Evolutionary conservation across 1,140 invertebrate species (phyloP).

Genomic region (Anastatus disparis): DNA sequence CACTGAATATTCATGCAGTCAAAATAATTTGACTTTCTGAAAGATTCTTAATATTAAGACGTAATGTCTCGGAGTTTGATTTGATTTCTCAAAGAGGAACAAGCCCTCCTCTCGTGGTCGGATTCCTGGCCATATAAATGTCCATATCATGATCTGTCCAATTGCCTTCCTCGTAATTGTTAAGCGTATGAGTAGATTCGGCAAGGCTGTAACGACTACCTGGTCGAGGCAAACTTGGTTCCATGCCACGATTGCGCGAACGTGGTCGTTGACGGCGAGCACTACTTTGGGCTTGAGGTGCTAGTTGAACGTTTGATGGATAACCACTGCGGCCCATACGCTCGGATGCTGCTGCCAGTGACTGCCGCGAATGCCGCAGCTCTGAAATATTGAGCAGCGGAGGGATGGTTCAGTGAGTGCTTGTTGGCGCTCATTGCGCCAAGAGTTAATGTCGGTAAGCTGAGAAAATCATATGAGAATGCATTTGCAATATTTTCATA

Average conservation of each 20-base stretch:
- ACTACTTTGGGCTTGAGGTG: slow-evolving; percentile 67
- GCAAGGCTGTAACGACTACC: slow-evolving; percentile 76
- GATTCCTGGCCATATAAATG: slow-evolving; percentile 92
- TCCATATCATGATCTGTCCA: slow-evolving; percentile 97
- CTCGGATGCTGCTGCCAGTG: slow-evolving; percentile 81
- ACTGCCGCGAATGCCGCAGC: slow-evolving; percentile 83
- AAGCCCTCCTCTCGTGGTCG: slow-evolving; percentile 83
- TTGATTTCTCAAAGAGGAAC: slow-evolving; percentile 81
- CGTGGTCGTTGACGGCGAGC: slow-evolving; percentile 73
- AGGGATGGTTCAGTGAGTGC: no score
- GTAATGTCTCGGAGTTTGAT: no score
- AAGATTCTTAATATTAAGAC: no score
- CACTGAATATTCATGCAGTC: no score
- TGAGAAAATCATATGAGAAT: no score
- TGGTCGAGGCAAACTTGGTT: slow-evolving; percentile 67
- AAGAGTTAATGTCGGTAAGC: no score
- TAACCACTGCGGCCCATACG: slow-evolving; percentile 78
- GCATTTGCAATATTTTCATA: no score
- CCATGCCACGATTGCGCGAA: slow-evolving; percentile 66
- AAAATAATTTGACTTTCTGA: no score
- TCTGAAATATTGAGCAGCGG: no score
- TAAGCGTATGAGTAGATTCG: slow-evolving; percentile 81
- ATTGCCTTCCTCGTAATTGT: slow-evolving; percentile 89
- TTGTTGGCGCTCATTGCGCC: no score
- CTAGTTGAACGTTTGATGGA: slow-evolving; percentile 62